Base-by-base conservation (phyloP, 2,888 invertebrate genomes). In the Drosophila sordidula region DNA sequence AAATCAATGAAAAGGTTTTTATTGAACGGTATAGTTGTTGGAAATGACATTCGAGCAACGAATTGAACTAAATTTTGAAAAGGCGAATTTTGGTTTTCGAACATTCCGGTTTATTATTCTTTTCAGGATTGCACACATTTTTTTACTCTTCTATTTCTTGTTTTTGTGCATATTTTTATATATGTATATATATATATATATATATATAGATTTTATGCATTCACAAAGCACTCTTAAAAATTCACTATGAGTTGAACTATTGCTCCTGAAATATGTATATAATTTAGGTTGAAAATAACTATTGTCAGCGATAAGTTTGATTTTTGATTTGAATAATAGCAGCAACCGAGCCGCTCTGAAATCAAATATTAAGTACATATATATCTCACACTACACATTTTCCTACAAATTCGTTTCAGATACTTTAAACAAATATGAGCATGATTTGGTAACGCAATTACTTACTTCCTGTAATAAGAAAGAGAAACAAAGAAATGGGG, bases 381-480 rank as follows among this genome's bases (percentile, higher is more conserved):
- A 32, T 45, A 14, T 55, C 18, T 56, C 42, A 42, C 41, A 44
- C 70, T 51, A 44, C 22, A 50, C 14, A 62, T 46, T 36, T 55
- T 47, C 36, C 39, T 56, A 46, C 4, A 29, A 25, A 55, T 55
- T 65, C 32, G 65, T 49, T 49, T 66, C 54, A 36, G 42, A 38
- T 62, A 38, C 14, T 55, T 59, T 32, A 11, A 41, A 29, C 41
- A 71, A 55, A 38, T 62, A 44, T n/a, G 56, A 58, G 50, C 47
- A 49, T 61, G 51, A 52, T 57, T 68, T 52, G 47, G 51, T 66
- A 61, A 76, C 64, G 58, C 71, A 78, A 66, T 81, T 84, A 92
- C 91, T 92, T 92, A 92, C 92, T 92, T 92, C 91, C 92, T 92
- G 92, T 76, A 92, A 92, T 90, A 89, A 91, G 86, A 89, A 90